Base-by-base conservation (phyloP, 2,113 vertebrate species). In the Sorex araneus region DNA sequence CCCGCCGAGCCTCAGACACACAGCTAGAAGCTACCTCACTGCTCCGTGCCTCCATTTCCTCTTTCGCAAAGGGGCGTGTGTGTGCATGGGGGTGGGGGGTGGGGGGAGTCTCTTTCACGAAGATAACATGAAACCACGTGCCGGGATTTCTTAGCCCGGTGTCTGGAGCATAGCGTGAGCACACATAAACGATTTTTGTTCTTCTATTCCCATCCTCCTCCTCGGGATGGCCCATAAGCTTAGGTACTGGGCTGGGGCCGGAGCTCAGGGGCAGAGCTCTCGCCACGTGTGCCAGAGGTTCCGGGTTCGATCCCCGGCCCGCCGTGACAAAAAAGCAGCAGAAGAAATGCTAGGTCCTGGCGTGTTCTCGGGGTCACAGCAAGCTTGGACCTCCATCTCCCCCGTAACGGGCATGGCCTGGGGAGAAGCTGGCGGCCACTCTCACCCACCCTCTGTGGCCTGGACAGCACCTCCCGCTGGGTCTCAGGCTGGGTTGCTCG, bases 11-110 rank as follows among this genome's bases (percentile, higher is more conserved):
- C 28, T 43, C n/a, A 40, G 1, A 45, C n/a, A 73, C 15, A 3
- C 2, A 2, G 50, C 80, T 36, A 28, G 75, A 75, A 86, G 6
- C 73, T 45, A 36, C 40, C 71, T 87, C n/a, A 45, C 19, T 84
- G 69, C 67, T 64, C 15, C 7, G 34, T 80, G 54, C n/a, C 64
- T 84, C 43, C 7, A 80, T 70, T 88, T 92, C 86, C 45, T 66
- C 74, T 87, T 66, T 43, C 60, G 8, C 63, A 82, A 90, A 79
- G 66, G 57, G 3, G 18, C 18, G 57, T 60, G 19, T 60, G 54
- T 57, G 21, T 60, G 21, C 21, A 7, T 6, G 54, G 13, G 54
- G 7, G 40, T 40, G 40, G 40, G 40, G 40, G 21, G n/a, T n/a
- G n/a, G 7, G 45, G 15, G 57, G 21, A 25, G 8, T 2, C 43